A percentile compares a stretch with the other conserved stretches of the same genome.
phyloP scores from a whole-genome alignment of 2,797 vertebrate species.

The Sphaeramia orbicularis region DNA sequence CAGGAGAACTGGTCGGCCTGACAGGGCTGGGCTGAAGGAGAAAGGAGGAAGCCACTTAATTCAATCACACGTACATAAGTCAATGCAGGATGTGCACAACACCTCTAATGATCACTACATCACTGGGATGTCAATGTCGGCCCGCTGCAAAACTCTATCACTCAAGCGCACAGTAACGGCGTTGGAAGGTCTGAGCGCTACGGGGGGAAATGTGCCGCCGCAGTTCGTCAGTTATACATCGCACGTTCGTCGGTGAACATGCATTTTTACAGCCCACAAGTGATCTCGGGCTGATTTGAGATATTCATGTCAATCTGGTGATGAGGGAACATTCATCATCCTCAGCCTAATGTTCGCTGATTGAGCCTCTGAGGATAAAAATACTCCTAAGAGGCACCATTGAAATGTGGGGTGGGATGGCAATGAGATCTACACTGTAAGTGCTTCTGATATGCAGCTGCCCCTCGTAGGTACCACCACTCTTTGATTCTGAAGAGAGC shows the following conservation, averaged over 20 bases:
- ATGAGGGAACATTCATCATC: conserved; percentile 74
- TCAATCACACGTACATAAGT: conserved; percentile 64
- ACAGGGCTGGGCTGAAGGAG: conserved; percentile 90
- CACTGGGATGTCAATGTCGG: conserved; percentile 55
- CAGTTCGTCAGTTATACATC: conserved; percentile 40
- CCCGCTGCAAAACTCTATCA: conserved; percentile 47
- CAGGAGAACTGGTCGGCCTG: conserved; percentile 93
- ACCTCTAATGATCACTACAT: conserved; percentile 65
- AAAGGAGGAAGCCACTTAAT: conserved; percentile 50
- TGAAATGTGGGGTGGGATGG: conserved; percentile 38
- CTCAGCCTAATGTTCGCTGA: conserved; percentile 66
- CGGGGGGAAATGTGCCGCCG: conserved; percentile 31
- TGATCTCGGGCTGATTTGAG: conserved; percentile 51
- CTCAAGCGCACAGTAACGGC: conserved; percentile 50
- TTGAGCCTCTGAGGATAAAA: conserved; percentile 75
- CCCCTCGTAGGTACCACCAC: conserved; percentile 27
- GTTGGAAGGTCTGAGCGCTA: conserved; percentile 22
- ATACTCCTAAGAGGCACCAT: conserved; percentile 45
- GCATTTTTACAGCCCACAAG: conserved; percentile 23
- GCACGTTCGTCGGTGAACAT: conserved; percentile 7
- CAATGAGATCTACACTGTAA: conserved; percentile 40
- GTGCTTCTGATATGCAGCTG: conserved; percentile 57
- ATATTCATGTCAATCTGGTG: conserved; percentile 70
- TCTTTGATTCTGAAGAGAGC: conserved; percentile 57
- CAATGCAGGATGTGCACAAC: conserved; percentile 50